Evolutionary conservation across 92 coral and sea anemone species (phyloP).

Genomic region (Umimayanthus kanabou): DNA sequence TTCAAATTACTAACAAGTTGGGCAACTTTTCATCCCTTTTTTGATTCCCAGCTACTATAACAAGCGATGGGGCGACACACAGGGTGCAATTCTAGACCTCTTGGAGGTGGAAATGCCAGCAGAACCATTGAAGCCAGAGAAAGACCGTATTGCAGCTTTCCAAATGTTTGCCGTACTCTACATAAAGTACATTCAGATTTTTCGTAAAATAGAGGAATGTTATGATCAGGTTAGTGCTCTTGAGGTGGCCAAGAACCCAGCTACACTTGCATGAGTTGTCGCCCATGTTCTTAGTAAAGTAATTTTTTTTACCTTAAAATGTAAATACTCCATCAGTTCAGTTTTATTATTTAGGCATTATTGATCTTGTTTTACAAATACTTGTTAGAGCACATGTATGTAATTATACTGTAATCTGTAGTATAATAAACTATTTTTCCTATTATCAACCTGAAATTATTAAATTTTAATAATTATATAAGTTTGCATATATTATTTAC

Average conservation of each 20-base stretch:
- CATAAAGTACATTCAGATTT: constrained; percentile 93
- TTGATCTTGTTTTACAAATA: too few relatives aligned
- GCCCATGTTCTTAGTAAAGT: too few relatives aligned
- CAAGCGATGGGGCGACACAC: constrained; percentile 96
- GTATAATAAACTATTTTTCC: too few relatives aligned
- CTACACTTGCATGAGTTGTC: too few relatives aligned
- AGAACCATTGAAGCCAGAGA: constrained; percentile 88
- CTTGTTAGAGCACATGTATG: too few relatives aligned
- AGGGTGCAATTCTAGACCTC: constrained; percentile 86
- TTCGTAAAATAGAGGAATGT: constrained; percentile 94
- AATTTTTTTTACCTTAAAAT: too few relatives aligned
- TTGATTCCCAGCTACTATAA: constrained; percentile 69
- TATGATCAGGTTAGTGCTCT: constrained; percentile 83
- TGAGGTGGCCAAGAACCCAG: too few relatives aligned
- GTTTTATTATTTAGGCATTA: too few relatives aligned
- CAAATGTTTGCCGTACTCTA: constrained; percentile 99
- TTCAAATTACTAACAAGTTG: too few relatives aligned
- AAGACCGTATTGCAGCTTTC: constrained; percentile 97
- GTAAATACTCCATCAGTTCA: too few relatives aligned
- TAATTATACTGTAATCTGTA: too few relatives aligned
- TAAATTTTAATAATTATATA: background rate
- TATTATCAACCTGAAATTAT: too few relatives aligned
- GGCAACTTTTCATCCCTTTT: background rate
- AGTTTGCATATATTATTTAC: background rate
- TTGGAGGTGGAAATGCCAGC: constrained; percentile 94